Base-by-base conservation (phyloP, 2,888 invertebrate genomes). In the Mythimna lalbum region DNA sequence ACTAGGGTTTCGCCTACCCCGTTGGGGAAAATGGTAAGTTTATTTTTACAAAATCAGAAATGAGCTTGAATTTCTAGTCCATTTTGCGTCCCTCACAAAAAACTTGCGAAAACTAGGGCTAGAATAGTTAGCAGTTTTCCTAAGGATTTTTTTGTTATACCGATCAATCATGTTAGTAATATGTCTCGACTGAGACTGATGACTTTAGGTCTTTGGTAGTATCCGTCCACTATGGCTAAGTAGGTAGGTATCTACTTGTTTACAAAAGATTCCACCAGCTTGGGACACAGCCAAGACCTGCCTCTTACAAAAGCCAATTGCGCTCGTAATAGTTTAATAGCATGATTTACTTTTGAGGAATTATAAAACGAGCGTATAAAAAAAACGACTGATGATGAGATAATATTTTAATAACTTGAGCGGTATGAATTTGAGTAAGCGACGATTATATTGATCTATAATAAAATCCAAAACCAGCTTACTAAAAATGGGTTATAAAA, bases 211-310 rank as follows among this genome's bases (percentile, higher is more conserved):
- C 39, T 47, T 49, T 7, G 62, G 5, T 31, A 49, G 53, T 43
- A 49, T 4, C 43, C n/a, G 47, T 6, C 39, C 39, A 57, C 27
- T 60, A 27, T 5, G 12, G 4, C 47, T 49, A 27, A 72, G 53
- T 53, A 69, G 57, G 33, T 12, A 66, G 19, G 4, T 65, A 55
- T 52, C n/a, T 27, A 39, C 47, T 60, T 66, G 65, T 71, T 81
- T 70, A 77, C 77, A 21, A 23, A 39, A 80, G 17, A 31, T 50
- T 31, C 50, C 43, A 39, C 60, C 21, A 19, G 21, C 27, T 78
- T 78, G 78, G 72, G 43, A 12, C 63, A 10, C 49, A 19, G 78
- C 78, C 82, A 78, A 81, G 10, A 9, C 66, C 31, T 61, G 63
- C 21, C 27, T 49, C 52, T 2, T 43, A 27, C 39, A 31, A 36